These are phyloP conservation scores for Drosophila aldrichi DNA, from an alignment of 2,888 invertebrate species.

Conservation along the genomic window DNA sequence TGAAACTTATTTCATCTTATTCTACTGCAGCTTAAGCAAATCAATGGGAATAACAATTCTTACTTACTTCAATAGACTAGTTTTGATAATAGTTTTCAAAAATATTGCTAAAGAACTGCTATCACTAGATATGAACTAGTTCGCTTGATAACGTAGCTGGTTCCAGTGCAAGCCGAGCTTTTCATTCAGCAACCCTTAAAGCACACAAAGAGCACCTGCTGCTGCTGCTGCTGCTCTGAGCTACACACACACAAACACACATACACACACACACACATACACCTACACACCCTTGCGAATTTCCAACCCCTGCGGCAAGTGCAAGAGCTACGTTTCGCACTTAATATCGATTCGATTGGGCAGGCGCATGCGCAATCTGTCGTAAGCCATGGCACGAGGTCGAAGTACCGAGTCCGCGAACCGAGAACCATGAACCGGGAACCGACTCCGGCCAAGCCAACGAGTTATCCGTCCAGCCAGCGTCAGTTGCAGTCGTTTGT, in stretches of 20 bases:
- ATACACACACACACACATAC: background rate
- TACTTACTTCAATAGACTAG: too few relatives aligned
- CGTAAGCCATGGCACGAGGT: constrained; percentile 25
- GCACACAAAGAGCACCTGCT: constrained; percentile 49
- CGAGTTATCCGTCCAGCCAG: constrained; percentile 47
- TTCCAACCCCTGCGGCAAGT: constrained; percentile 42
- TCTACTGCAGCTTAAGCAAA: too few relatives aligned
- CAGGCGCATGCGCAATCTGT: constrained; percentile 45
- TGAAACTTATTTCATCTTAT: too few relatives aligned
- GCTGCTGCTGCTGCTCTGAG: constrained; percentile 36
- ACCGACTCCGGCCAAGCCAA: constrained; percentile 37
- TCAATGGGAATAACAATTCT: background rate
- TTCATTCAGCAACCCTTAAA: constrained; percentile 31
- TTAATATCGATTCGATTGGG: constrained; percentile 54
- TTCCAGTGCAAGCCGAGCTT: constrained; percentile 24
- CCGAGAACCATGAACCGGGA: constrained; percentile 7
- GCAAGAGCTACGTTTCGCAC: constrained; percentile 49
- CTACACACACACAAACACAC: background rate
- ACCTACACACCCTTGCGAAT: background rate
- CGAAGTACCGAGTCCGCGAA: constrained; percentile 27
- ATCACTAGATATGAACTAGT: constrained; percentile 9
- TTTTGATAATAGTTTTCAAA: background rate
- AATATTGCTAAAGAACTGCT: background rate
- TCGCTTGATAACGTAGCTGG: background rate
- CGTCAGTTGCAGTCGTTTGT: constrained; percentile 75